Evolutionary conservation across 2,797 vertebrate genomes (phyloP), one percentile per base, ranked within the genome.

Genomic region (Pelodytes ibericus): DNA sequence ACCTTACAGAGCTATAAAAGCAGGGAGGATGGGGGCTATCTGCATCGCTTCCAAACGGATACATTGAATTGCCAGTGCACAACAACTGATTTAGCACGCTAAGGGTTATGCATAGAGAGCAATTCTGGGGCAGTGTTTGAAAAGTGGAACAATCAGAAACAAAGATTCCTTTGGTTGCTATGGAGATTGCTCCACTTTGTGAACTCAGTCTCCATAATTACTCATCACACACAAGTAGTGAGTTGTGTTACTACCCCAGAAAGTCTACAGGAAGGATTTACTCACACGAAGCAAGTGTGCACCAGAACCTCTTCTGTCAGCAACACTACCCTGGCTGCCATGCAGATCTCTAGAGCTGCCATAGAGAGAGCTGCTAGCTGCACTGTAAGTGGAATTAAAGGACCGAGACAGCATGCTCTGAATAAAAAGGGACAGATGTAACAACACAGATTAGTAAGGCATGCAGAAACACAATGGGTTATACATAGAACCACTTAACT

Each of bases 401-500:
- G 97, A 98, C 92, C 95, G 92, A 93, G 95, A 99, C 91, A 98
- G 94, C 88, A 91, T 88, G 80, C 89, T 99, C 97, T 99, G 93
- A 96, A 93, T 93, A 91, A 86, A 93, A 88, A 91, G 87, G 92
- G 88, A 93, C 80, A 95, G 91, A 93, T 88, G 89, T 88, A 91
- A 91, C 88, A 88, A 91, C 88, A 89, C 70, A 91, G 84, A 92
- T 93, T 92, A 92, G 92, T 90, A 87, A 77, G 88, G 90, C 94
- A 94, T 94, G 94, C 93, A 90, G 87, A 82, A 69, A 63, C 85
- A 90, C 88, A 83, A 91, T 84, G 85, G 70, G 88, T 88, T 90
- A 87, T 82, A 88, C 75, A 86, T 36, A 86, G 84, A 89, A 66
- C 82, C 82, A 84, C 83, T 85, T 82, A 83, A 83, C 81, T 9